Evolutionary conservation across 2,888 invertebrate species (phyloP), one percentile per base, ranked within the genome.

Genomic region (Dimorphilus gyrociliatus): DNA sequence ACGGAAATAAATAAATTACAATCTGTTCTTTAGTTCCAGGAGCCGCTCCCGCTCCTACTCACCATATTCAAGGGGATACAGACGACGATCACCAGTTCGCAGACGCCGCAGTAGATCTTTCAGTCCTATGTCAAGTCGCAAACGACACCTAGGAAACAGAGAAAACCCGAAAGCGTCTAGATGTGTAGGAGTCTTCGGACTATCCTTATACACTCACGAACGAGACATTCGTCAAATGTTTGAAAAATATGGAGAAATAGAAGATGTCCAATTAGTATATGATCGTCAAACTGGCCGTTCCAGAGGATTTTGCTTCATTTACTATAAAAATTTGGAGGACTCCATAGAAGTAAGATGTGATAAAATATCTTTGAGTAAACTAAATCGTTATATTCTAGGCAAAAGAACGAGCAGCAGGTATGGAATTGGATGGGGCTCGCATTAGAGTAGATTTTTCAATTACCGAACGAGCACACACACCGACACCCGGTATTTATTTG

Each of bases 401-500:
- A 5, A 88, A 88, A 67, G 85, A 90, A 51, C 75, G 81, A 48
- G 86, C 86, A 53, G 76, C 78, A 33, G 92, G 90, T 32, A 80
- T 85, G 73, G 85, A 85, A 66, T 79, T 94, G 29, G 88, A 90
- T 64, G 82, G 82, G 0, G 74, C 88, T 33, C 73, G 79, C 48
- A 88, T 92, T 48, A 72, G 92, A 44, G 90, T 92, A 6, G 92
- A 90, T 65, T 92, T 74, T 65, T 90, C 90, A 4, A 86, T 92
- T 50, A 92, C 92, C 24, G 78, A 85, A 64, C 72, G 90, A 35
- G 84, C 92, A 7, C 92, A 92, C 60, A 88, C 90, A 1, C 92
- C 92, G 8, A 94, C 92, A 4, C 92, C 92, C 5, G 92, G 92
- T 33, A 79, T 90, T 46, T 92, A 92, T 56, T 84, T 88, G 78